A percentile compares a stretch with the other conserved stretches of the same genome.
phyloP scores from a whole-genome alignment of 2,797 vertebrate genomes.

The Cynopterus sphinx region DNA sequence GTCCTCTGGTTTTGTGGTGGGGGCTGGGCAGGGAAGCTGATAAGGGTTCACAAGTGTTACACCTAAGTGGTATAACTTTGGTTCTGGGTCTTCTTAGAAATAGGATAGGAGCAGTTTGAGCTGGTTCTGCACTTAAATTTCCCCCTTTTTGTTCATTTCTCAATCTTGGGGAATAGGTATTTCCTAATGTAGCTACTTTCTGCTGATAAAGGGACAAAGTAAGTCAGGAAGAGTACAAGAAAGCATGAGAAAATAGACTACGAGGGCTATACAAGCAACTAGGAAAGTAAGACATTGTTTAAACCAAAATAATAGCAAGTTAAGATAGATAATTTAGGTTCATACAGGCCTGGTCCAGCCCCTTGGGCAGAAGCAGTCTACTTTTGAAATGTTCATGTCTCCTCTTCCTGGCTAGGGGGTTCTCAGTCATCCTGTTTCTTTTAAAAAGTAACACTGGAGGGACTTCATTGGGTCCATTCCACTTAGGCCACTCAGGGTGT shows the following conservation, averaged over 20 bases:
- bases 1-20: background rate
- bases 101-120: background rate
- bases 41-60: too few relatives aligned
- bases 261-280: too few relatives aligned
- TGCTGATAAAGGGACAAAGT: background rate
- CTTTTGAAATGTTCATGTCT: background rate
- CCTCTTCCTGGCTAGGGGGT: too few relatives aligned
- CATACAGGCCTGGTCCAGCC: background rate
- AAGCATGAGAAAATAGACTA: background rate
- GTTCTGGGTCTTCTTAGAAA: background rate
- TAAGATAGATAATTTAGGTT: background rate
- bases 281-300: background rate
- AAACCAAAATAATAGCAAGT: background rate
- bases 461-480: background rate
- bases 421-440: background rate
- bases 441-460: too few relatives aligned
- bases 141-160: background rate
- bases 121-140: background rate
- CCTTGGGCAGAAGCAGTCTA: background rate
- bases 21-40: background rate
- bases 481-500: background rate
- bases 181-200: too few relatives aligned
- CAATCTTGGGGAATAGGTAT: background rate
- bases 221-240: background rate
- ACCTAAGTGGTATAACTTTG: too few relatives aligned